phyloP scores from a whole-genome alignment of 2,797 vertebrate genomes.

The Poeciliopsis gracilis region DNA sequence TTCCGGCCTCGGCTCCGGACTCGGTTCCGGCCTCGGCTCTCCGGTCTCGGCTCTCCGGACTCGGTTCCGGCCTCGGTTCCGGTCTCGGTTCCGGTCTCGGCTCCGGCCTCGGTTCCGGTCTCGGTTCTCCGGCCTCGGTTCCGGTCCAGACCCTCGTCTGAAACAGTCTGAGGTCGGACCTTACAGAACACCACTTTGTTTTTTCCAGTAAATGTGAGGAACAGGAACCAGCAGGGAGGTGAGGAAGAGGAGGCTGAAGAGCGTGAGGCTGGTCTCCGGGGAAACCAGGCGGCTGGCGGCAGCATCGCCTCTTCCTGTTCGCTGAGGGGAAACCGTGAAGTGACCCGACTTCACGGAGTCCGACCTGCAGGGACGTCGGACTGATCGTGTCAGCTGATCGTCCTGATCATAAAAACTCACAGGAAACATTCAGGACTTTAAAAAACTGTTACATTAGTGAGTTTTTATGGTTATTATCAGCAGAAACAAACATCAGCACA shows the following conservation, averaged over 20 bases:
- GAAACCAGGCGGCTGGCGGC: conserved; percentile 52
- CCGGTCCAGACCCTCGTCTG: neutral
- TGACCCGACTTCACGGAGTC: too few relatives aligned
- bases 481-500: neutral
- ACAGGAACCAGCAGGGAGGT: conserved; percentile 49
- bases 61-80: too few relatives aligned
- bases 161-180: conserved; percentile 30
- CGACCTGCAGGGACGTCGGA: neutral
- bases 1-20: too few relatives aligned
- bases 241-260: conserved; percentile 20
- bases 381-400: neutral
- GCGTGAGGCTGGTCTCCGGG: conserved; percentile 27
- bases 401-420: neutral
- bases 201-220: conserved; percentile 36
- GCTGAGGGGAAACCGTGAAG: neutral
- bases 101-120: too few relatives aligned
- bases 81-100: too few relatives aligned
- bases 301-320: conserved; percentile 5
- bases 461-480: too few relatives aligned
- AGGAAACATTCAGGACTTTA: neutral
- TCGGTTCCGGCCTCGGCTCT: too few relatives aligned
- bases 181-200: neutral
- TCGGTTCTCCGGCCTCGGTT: too few relatives aligned
- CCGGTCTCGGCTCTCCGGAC: too few relatives aligned
- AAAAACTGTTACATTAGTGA: neutral